phyloP scores from a whole-genome alignment of 2,888 invertebrate species.

The Gandaritis pyraliata region DNA sequence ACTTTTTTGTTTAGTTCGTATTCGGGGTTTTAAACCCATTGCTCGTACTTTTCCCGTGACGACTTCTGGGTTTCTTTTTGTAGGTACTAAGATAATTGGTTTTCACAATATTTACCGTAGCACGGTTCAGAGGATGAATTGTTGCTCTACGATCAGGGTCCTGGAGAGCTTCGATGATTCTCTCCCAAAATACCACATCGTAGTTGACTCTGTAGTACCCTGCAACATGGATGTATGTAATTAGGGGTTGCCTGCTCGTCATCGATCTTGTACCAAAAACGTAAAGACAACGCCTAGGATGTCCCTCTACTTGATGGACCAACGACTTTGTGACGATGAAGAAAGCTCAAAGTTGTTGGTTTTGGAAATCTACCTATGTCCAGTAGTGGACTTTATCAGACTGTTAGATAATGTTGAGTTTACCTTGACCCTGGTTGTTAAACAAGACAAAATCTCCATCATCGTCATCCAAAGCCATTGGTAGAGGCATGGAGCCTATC shows the following conservation, averaged over 20 bases:
- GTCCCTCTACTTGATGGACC: no score
- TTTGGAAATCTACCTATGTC: no score
- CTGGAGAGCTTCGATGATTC: slow-evolving; percentile 83
- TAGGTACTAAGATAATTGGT: no score
- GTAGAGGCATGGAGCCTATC: slow-evolving; percentile 46
- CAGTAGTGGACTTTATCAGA: no score
- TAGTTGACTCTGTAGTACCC: slow-evolving; percentile 90
- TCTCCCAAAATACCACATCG: slow-evolving; percentile 86
- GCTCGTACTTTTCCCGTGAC: no score
- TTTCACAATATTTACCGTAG: slow-evolving; percentile 64
- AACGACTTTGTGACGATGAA: no score
- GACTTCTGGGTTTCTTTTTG: no score
- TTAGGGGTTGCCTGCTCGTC: background rate
- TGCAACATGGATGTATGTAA: slow-evolving; percentile 39
- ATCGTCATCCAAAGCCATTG: slow-evolving; percentile 58
- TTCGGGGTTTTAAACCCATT: no score
- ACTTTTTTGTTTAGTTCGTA: no score
- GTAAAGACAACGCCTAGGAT: no score
- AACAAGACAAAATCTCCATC: slow-evolving; percentile 65
- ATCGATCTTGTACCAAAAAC: no score
- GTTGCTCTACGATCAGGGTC: slow-evolving; percentile 80
- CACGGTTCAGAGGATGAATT: slow-evolving; percentile 89
- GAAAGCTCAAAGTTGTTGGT: no score
- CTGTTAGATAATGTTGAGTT: background rate
- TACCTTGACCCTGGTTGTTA: slow-evolving; percentile 77